A percentile compares a stretch with the other conserved stretches of the same genome.
Evolutionary conservation across 1,140 invertebrate species (phyloP).

Genomic region (Trichonephila inaurata): DNA sequence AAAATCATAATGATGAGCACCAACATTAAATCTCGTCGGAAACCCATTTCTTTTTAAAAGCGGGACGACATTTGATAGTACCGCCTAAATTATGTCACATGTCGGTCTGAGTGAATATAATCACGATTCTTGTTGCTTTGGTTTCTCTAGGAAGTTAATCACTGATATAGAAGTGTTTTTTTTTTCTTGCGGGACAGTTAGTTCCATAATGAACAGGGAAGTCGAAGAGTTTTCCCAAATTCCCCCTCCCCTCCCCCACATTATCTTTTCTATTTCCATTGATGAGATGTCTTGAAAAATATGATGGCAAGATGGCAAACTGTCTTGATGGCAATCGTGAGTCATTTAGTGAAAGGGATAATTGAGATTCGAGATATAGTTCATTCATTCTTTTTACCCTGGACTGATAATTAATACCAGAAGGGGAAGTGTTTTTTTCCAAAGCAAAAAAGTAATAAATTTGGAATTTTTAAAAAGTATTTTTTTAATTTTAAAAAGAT

Average conservation of each 20-base stretch:
- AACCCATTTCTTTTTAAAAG: not conserved
- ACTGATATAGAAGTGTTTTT: not conserved
- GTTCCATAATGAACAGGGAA: not conserved
- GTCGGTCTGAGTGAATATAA: not conserved
- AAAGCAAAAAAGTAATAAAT: too few relatives aligned
- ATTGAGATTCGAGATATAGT: too few relatives aligned
- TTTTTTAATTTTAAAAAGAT: too few relatives aligned
- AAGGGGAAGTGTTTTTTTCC: too few relatives aligned
- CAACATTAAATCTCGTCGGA: not conserved
- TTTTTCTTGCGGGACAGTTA: not conserved
- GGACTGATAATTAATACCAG: too few relatives aligned
- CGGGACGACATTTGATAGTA: conserved; percentile 11
- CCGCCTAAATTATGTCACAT: conserved; percentile 36
- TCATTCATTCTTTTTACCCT: too few relatives aligned
- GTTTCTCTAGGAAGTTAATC: not conserved
- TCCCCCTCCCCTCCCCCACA: not conserved
- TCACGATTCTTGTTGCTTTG: not conserved
- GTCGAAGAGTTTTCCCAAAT: not conserved
- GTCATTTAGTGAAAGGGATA: too few relatives aligned
- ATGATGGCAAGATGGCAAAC: too few relatives aligned
- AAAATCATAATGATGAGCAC: not conserved
- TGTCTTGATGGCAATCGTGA: too few relatives aligned
- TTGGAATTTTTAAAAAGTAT: too few relatives aligned
- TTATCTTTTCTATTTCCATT: not conserved
- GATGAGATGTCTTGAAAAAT: too few relatives aligned